Evolutionary conservation across 1,140 invertebrate species (phyloP).

Genomic region (Dendrolimus kikuchii): DNA sequence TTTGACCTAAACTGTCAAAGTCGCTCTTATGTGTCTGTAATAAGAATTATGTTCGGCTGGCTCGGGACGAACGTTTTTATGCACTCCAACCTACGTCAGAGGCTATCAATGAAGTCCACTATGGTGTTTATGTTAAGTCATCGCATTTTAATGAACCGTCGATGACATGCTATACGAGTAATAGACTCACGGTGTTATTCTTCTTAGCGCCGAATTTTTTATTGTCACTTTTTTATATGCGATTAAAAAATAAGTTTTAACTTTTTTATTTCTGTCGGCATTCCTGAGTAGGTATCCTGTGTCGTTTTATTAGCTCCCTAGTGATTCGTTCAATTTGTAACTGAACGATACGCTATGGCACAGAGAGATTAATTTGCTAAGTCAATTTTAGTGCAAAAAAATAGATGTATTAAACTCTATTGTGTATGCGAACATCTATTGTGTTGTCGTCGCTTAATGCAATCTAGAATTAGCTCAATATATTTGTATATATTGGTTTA

Average conservation of each 20-base stretch:
- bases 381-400: no score
- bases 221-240: slow-evolving; percentile 42
- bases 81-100: slow-evolving; percentile 55
- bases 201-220: slow-evolving; percentile 67
- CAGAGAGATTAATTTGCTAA: no score
- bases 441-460: no score
- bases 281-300: slow-evolving; percentile 27
- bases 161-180: slow-evolving; percentile 69
- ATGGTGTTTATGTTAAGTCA: slow-evolving; percentile 68
- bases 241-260: slow-evolving; percentile 15
- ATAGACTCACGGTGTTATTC: slow-evolving; percentile 66
- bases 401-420: no score
- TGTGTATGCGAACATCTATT: no score
- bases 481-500: no score
- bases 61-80: slow-evolving; percentile 44
- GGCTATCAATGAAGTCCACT: slow-evolving; percentile 70
- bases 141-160: slow-evolving; percentile 69
- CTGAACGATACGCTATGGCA: no score
- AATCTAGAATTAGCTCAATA: no score
- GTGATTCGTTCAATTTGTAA: no score
- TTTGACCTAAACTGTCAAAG: slow-evolving; percentile 17
- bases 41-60: slow-evolving; percentile 29
- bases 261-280: slow-evolving; percentile 35
- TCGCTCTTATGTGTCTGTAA: slow-evolving; percentile 18
- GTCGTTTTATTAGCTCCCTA: slow-evolving; percentile 20